These are phyloP conservation scores for Zygaena filipendulae DNA, from an alignment of 2,888 invertebrate genomes.

Conservation along the genomic window DNA sequence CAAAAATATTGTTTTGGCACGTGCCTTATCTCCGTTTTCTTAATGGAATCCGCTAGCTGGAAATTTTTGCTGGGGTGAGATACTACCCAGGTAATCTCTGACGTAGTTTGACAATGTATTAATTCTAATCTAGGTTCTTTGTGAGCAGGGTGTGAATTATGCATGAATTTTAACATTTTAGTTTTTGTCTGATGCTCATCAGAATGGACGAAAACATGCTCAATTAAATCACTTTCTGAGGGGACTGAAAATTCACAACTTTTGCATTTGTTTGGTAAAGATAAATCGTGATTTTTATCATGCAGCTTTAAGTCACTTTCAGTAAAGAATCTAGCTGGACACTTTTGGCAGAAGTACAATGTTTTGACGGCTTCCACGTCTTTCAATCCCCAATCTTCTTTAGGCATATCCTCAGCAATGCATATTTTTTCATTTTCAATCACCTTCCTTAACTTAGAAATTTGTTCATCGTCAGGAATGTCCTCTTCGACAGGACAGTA, in stretches of 20 bases:
- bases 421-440: slow-evolving; percentile 44
- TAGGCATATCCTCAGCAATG: slow-evolving; percentile 25
- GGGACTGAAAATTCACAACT: slow-evolving; percentile 82
- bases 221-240: slow-evolving; percentile 74
- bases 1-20: slow-evolving; percentile 60
- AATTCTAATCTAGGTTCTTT: slow-evolving; percentile 71
- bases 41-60: slow-evolving; percentile 27
- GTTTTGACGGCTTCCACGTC: slow-evolving; percentile 41
- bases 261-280: slow-evolving; percentile 75
- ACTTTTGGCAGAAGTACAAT: slow-evolving; percentile 82
- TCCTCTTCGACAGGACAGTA: slow-evolving; percentile 75
- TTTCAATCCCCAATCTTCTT: slow-evolving; percentile 26
- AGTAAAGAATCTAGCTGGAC: slow-evolving; percentile 85
- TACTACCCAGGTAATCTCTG: slow-evolving; percentile 58
- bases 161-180: slow-evolving; percentile 72
- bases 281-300: slow-evolving; percentile 73
- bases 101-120: slow-evolving; percentile 31
- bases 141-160: slow-evolving; percentile 72
- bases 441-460: slow-evolving; percentile 48
- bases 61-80: slow-evolving; percentile 30
- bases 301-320: slow-evolving; percentile 80
- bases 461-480: slow-evolving; percentile 75
- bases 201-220: slow-evolving; percentile 80
- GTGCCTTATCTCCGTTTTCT: slow-evolving; percentile 36
- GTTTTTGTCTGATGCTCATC: slow-evolving; percentile 83